phyloP scores from a whole-genome alignment of 2,888 invertebrate genomes.

The Phlogophora meticulosa region DNA sequence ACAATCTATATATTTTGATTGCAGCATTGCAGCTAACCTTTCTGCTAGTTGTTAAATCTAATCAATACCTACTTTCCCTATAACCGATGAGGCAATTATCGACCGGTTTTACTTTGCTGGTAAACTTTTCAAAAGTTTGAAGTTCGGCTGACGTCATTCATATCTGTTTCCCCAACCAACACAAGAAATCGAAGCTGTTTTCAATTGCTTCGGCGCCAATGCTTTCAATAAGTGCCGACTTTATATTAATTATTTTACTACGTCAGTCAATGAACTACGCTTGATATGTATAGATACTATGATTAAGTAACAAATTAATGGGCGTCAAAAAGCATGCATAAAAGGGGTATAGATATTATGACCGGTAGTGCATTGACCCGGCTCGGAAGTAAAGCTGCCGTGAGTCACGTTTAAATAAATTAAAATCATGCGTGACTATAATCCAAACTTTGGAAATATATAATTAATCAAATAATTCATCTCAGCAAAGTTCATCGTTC shows the following conservation, averaged over 20 bases:
- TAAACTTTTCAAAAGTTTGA: background rate
- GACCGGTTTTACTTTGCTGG: background rate
- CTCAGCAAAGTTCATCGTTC: slow-evolving; percentile 63
- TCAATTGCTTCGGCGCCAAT: background rate
- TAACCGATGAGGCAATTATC: no score
- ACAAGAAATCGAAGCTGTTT: background rate
- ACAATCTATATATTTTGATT: background rate
- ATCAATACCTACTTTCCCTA: no score
- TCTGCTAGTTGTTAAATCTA: background rate
- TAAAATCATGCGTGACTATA: slow-evolving; percentile 63
- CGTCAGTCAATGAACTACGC: slow-evolving; percentile 34
- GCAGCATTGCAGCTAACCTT: background rate
- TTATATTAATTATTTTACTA: slow-evolving; percentile 11
- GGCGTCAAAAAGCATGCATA: slow-evolving; percentile 66
- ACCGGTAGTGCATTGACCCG: slow-evolving; percentile 73
- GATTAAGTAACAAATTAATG: slow-evolving; percentile 58
- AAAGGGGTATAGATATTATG: slow-evolving; percentile 60
- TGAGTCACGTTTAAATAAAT: slow-evolving; percentile 64
- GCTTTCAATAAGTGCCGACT: slow-evolving; percentile 3
- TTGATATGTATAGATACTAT: slow-evolving; percentile 53
- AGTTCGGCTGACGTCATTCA: no score
- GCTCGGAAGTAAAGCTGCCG: slow-evolving; percentile 60
- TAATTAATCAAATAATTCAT: slow-evolving; percentile 68
- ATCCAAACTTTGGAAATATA: slow-evolving; percentile 66
- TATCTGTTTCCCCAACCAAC: background rate